phyloP scores from a whole-genome alignment of 2,797 vertebrate species.

The Oryzias dopingdopingensis region DNA sequence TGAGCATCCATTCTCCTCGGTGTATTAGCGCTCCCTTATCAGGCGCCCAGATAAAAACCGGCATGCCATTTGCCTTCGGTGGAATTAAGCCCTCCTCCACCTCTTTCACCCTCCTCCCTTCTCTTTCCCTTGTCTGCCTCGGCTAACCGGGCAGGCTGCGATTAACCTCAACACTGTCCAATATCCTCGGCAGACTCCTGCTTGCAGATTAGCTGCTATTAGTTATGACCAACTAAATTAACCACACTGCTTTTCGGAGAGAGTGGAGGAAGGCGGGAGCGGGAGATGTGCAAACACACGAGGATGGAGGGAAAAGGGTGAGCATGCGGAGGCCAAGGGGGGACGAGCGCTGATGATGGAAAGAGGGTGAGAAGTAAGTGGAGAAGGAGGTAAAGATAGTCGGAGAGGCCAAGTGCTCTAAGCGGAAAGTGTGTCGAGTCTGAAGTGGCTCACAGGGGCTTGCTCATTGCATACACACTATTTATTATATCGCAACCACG shows the following conservation, averaged over 20 bases:
- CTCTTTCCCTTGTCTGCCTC: constrained; percentile 97
- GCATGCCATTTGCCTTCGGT: constrained; percentile 99
- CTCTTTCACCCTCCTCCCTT: constrained; percentile 64
- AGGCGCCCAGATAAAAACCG: constrained; percentile 96
- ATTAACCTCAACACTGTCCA: constrained; percentile 99
- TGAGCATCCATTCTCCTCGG: constrained; percentile 99
- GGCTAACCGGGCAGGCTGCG: constrained; percentile 98
- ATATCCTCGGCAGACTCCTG: constrained; percentile 99
- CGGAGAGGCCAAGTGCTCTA: constrained; percentile 56
- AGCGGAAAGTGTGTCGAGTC: constrained; percentile 45
- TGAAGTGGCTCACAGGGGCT: constrained; percentile 56
- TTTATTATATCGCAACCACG: constrained; percentile 28
- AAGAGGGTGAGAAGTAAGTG: constrained; percentile 48
- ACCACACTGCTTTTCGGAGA: constrained; percentile 84
- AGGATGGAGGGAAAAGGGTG: constrained; percentile 64
- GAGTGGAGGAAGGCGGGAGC: constrained; percentile 30
- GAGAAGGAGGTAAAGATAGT: constrained; percentile 62
- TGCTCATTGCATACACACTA: constrained; percentile 20
- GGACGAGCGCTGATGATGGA: constrained; percentile 42
- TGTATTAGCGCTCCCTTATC: constrained; percentile 99
- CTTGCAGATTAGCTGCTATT: constrained; percentile 99
- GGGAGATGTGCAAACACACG: constrained; percentile 20
- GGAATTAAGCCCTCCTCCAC: constrained; percentile 96
- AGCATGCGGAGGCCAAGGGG: constrained; percentile 37
- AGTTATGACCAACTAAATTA: constrained; percentile 99